Percentiles rank a stretch among this genome's conserved stretches.
Evolutionary conservation across 2,888 invertebrate genomes (phyloP).

Genomic region (Petrophora chlorosata): DNA sequence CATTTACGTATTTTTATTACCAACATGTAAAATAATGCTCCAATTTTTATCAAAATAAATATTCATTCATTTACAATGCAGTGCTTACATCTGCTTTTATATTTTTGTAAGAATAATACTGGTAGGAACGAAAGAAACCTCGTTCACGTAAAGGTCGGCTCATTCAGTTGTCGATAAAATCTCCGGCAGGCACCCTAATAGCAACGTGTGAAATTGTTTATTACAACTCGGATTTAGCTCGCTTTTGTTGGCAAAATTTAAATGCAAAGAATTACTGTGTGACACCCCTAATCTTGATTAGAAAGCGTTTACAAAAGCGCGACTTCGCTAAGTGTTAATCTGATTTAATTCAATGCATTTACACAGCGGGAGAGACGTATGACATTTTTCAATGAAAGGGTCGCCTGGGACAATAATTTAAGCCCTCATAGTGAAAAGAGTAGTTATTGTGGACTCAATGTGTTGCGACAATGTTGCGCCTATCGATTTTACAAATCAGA

Average conservation of each 20-base stretch:
- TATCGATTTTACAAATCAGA: slow-evolving; percentile 24
- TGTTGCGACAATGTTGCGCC: slow-evolving; percentile 38
- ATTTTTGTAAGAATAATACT: slow-evolving; percentile 38
- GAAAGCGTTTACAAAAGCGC: slow-evolving; percentile 68
- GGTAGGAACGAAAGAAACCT: slow-evolving; percentile 26
- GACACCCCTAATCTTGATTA: slow-evolving; percentile 79
- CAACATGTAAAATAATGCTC: not conserved
- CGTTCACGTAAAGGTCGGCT: slow-evolving; percentile 46
- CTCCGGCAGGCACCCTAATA: slow-evolving; percentile 50
- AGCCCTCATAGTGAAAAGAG: slow-evolving; percentile 25
- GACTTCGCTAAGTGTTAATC: slow-evolving; percentile 78
- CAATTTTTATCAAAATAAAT: slow-evolving; percentile 6
- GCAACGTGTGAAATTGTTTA: slow-evolving; percentile 73
- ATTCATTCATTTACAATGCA: not conserved
- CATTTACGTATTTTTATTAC: not conserved
- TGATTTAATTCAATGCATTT: slow-evolving; percentile 78
- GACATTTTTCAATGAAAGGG: slow-evolving; percentile 61
- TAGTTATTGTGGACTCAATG: slow-evolving; percentile 49
- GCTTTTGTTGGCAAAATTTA: slow-evolving; percentile 67
- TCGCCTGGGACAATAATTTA: slow-evolving; percentile 34
- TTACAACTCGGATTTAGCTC: slow-evolving; percentile 62
- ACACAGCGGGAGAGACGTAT: slow-evolving; percentile 67
- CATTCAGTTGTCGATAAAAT: slow-evolving; percentile 61
- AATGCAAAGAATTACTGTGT: slow-evolving; percentile 76
- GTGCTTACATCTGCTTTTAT: slow-evolving; percentile 26